phyloP scores from a whole-genome alignment of 2,888 invertebrate genomes.

The Ischnura elegans region DNA sequence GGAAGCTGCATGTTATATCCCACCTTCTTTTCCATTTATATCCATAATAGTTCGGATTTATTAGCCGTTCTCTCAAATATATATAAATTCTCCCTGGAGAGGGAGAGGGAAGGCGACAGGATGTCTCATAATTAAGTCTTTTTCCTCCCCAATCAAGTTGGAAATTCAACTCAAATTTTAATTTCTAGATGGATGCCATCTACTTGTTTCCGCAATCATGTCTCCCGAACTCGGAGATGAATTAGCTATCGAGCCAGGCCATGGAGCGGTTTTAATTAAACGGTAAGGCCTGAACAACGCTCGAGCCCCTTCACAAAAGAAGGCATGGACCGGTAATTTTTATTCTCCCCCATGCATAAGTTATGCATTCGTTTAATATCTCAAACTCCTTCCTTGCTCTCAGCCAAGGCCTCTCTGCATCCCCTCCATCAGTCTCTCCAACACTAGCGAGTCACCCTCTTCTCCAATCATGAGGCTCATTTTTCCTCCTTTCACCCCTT shows the following conservation, averaged over 20 bases:
- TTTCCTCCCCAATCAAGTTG: not conserved
- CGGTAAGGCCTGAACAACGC: not conserved
- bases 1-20: not conserved
- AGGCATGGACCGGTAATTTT: not conserved
- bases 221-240: not conserved
- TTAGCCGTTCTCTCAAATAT: not conserved
- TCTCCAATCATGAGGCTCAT: too few species aligned
- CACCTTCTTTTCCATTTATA: not conserved
- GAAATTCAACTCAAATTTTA: constrained; percentile 20
- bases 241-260: not conserved
- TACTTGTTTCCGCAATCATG: constrained; percentile 29
- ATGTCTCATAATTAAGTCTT: constrained; percentile 16
- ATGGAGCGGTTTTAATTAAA: not conserved
- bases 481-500: not conserved
- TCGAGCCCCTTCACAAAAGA: not conserved
- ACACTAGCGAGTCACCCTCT: not conserved
- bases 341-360: not conserved
- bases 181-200: not conserved
- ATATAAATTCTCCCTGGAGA: not conserved
- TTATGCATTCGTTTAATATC: constrained; percentile 45
- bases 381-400: not conserved
- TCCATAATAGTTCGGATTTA: not conserved
- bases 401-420: too few species aligned
- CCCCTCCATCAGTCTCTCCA: not conserved
- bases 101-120: not conserved